Base-by-base conservation (phyloP, 2,113 vertebrate genomes). In the Tachycineta bicolor region DNA sequence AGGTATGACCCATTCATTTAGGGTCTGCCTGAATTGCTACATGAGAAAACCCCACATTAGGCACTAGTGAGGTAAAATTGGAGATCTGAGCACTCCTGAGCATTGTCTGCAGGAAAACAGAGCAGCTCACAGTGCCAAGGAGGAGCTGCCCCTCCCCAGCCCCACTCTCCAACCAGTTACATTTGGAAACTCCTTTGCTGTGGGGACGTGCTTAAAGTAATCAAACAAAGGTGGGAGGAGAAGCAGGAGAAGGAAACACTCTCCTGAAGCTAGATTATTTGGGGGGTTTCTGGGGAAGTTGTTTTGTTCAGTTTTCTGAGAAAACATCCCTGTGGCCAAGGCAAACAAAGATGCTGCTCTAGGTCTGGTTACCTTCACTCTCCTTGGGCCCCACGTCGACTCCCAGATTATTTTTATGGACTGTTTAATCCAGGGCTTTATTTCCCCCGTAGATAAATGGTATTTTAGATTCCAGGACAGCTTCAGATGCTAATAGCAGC, bases 401-500 rank as follows among this genome's bases (percentile, higher is more conserved):
- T 94, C 91, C 93, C 90, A 92, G 96, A 79, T 97, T 94, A 73
- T 87, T 97, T 98, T 97, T 92, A 95, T 44, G 93, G 97, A 93
- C 93, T 94, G 91, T 95, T 96, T 96, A 93, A 97, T 98, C 96
- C 93, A 90, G 74, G 74, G 64, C 53, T 63, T 91, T 96, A 87
- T 94, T 95, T 93, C 78, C 68, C 92, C 93, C 90, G 94, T 91
- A 96, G 97, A 83, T 96, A 96, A 97, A 93, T 77, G 83, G 67
- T 74, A 71, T 95, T 96, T 92, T 33, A 43, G 93, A 90, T 97
- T 97, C 96, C 97, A 96, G 96, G 92, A 93, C 91, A 89, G 93
- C 89, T 96, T 96, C 91, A 87, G 92, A 94, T 92, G 94, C 94
- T 97, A 94, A 97, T 93, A 93, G 94, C 97, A 94, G 96, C 97